Evolutionary conservation across 2,888 invertebrate species (phyloP).

Genomic region (Eurois occulta): DNA sequence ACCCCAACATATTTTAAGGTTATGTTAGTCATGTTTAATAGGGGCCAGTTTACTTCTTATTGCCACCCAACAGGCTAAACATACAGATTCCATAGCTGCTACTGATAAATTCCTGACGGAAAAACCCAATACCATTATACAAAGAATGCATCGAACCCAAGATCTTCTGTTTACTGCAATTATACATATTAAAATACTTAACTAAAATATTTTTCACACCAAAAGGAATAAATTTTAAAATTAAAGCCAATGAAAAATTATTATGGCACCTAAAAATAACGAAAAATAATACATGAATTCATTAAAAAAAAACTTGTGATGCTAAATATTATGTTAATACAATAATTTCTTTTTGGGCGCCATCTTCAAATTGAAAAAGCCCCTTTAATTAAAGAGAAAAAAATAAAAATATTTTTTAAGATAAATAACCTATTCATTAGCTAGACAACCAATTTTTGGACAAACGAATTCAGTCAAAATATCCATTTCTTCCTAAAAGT

Average conservation of each 20-base stretch:
- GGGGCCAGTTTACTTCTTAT: background rate
- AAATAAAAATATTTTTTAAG: too few relatives aligned
- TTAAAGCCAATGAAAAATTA: constrained; percentile 45
- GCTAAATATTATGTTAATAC: constrained; percentile 31
- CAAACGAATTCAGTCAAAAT: background rate
- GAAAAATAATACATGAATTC: background rate
- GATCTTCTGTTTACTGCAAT: constrained; percentile 18
- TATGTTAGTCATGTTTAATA: background rate
- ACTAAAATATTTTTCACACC: background rate
- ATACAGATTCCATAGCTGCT: too few relatives aligned
- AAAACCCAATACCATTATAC: background rate
- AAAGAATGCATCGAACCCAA: background rate
- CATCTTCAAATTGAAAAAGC: too few relatives aligned
- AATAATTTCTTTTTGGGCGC: too few relatives aligned
- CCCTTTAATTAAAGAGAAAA: too few relatives aligned
- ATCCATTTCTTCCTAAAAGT: background rate
- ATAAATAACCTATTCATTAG: constrained; percentile 10
- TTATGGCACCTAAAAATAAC: constrained; percentile 51
- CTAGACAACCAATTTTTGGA: constrained; percentile 13
- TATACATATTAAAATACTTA: constrained; percentile 33
- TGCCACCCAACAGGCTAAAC: background rate
- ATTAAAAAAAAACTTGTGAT: constrained; percentile 28
- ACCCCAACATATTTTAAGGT: too few relatives aligned
- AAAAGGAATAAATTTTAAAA: constrained; percentile 12
- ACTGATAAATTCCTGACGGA: background rate